phyloP scores from a whole-genome alignment of 2,888 invertebrate genomes.

The Philereme transversata region DNA sequence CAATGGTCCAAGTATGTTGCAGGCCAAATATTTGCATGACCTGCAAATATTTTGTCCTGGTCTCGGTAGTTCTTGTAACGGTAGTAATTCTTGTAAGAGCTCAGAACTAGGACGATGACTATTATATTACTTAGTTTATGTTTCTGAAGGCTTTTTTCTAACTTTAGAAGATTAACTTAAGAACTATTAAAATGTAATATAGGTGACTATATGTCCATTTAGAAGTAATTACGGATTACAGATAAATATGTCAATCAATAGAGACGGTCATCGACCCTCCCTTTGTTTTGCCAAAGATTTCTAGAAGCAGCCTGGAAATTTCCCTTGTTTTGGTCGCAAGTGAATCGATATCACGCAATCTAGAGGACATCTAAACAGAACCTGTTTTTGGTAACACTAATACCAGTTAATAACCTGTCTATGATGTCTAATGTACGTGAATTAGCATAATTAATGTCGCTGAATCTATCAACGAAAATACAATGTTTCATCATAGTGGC shows the following conservation, averaged over 20 bases:
- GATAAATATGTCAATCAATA: neutral
- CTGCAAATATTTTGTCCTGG: no score
- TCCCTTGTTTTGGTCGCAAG: constrained; percentile 25
- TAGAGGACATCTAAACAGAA: constrained; percentile 3
- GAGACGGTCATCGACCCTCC: constrained; percentile 10
- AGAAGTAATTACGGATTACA: neutral
- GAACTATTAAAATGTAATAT: no score
- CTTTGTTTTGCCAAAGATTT: constrained; percentile 26
- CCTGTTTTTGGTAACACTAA: constrained; percentile 12
- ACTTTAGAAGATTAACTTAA: no score
- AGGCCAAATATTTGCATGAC: no score
- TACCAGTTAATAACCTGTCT: constrained; percentile 44
- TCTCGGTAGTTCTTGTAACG: no score
- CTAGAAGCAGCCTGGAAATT: constrained; percentile 43
- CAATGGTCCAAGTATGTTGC: no score
- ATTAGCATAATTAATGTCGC: constrained; percentile 31
- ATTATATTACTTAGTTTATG: no score
- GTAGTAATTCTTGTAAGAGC: no score
- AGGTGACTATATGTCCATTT: neutral
- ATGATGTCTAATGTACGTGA: constrained; percentile 20
- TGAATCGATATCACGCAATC: constrained; percentile 36
- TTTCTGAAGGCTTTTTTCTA: no score
- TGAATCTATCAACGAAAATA: constrained; percentile 46
- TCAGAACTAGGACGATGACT: no score
- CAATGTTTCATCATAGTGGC: constrained; percentile 46